Evolutionary conservation across 2,797 vertebrate species (phyloP), one percentile per base, ranked within the genome.

Genomic region (Pteronotus mesoamericanus): DNA sequence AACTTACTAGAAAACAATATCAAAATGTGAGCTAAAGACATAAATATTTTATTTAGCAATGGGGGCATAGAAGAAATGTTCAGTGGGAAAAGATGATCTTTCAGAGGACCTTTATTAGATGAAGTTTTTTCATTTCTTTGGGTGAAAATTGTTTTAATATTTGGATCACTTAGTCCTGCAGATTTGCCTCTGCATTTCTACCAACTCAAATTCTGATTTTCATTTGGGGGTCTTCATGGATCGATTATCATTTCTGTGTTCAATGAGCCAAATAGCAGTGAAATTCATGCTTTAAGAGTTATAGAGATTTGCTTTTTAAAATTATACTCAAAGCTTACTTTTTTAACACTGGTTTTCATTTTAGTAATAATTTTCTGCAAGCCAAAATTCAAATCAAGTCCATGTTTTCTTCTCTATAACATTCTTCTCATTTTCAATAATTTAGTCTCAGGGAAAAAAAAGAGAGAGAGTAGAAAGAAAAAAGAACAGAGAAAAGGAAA

Each of bases 321-420:
- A 68, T 34, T 48, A 83, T 9, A 74, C 26, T 59, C 32, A 94
- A 79, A 95, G 57, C 39, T 91, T 89, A 64, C 88, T n/a, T 94
- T 92, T 69, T 59, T 87, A 84, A 77, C 46, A 32, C 1, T 39
- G 53, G 4, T 51, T 94, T 86, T 92, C n/a, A 55, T 74, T 59
- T 96, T 91, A 46, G 39, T 46, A 74, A 79, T 69, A 39, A 94
- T 78, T 95, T 90, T 79, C 48, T 92, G 89, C 10, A 59, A 84
- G 51, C 5, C 34, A 80, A 87, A 82, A 94, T 59, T 71, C 92
- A 92, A 94, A 29, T 74, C 34, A 93, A 9, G 15, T 72, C 21
- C 24, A 7, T 44, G 3, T 86, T 91, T 96, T 92, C 59, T 95
- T 93, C 16, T 66, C 55, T 34, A n/a, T 46, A 21, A 34, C 10